Percentiles rank a stretch among this genome's conserved stretches.
Evolutionary conservation across 2,797 vertebrate genomes (phyloP).

Genomic region (Aldrovandia affinis): DNA sequence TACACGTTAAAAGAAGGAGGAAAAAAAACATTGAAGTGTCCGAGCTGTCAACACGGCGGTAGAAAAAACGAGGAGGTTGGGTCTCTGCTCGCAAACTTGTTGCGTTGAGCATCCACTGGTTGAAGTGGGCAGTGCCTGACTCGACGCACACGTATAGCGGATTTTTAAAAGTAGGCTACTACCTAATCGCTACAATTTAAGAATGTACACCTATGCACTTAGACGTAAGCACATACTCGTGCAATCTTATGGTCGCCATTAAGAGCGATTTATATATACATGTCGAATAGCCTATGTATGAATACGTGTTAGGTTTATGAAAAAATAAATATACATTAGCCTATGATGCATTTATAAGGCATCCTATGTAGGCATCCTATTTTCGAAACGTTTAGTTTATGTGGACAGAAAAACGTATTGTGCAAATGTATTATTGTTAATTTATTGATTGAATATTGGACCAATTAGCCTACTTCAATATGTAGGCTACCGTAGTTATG

Average conservation of each 20-base stretch:
- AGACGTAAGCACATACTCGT: not conserved
- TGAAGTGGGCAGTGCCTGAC: conserved; percentile 16
- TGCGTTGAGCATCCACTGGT: not conserved
- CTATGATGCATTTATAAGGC: too few species aligned
- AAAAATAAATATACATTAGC: too few species aligned
- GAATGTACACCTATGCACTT: not conserved
- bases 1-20: not conserved
- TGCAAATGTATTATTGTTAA: too few species aligned
- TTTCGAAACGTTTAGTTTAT: too few species aligned
- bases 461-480: too few species aligned
- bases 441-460: too few species aligned
- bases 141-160: not conserved
- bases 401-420: too few species aligned
- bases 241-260: not conserved
- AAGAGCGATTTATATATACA: not conserved
- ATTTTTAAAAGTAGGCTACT: not conserved
- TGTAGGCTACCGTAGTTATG: too few species aligned
- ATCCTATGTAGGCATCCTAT: too few species aligned
- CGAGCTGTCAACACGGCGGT: conserved; percentile 13
- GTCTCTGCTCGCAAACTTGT: conserved; percentile 3
- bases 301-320: too few species aligned
- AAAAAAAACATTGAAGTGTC: not conserved
- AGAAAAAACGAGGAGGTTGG: conserved; percentile 20
- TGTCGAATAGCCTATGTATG: too few species aligned
- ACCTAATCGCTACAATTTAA: not conserved